These are phyloP conservation scores for Eupithecia vulgata DNA, from an alignment of 2,888 invertebrate species.

Conservation along the genomic window DNA sequence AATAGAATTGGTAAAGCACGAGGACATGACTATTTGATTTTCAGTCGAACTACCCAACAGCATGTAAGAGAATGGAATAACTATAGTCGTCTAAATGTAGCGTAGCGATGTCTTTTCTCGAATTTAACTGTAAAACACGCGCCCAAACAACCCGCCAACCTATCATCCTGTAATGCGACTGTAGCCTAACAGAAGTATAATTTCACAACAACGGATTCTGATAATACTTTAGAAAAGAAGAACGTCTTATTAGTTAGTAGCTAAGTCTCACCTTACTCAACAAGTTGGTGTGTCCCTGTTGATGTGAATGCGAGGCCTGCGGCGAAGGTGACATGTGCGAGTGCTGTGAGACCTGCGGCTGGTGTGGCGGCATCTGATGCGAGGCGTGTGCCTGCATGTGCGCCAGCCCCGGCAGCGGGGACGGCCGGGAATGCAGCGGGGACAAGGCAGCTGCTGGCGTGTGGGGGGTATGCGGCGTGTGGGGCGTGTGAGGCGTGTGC, in stretches of 20 bases:
- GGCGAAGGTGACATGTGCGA: constrained; percentile 52
- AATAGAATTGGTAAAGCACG: too few relatives aligned
- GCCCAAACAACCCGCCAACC: neutral
- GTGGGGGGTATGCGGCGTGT: constrained; percentile 64
- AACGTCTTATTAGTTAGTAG: neutral
- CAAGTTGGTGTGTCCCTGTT: constrained; percentile 70
- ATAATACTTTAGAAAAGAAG: neutral
- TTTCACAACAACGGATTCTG: neutral
- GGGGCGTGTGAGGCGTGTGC: constrained; percentile 71
- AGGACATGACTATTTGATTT: too few relatives aligned
- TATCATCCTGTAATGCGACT: neutral
- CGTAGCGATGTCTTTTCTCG: neutral
- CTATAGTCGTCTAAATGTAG: neutral
- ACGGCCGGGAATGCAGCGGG: constrained; percentile 56
- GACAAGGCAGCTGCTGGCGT: constrained; percentile 58
- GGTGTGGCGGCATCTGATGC: constrained; percentile 44
- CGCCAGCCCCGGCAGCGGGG: constrained; percentile 53
- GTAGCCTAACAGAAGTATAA: neutral
- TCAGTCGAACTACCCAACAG: too few relatives aligned
- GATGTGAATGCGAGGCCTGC: constrained; percentile 48
- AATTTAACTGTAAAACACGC: neutral
- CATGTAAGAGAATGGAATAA: too few relatives aligned
- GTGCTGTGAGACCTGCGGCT: constrained; percentile 51
- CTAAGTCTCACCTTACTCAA: constrained; percentile 61
- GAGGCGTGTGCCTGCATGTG: constrained; percentile 57